These are phyloP conservation scores for Oreochromis niloticus DNA, from an alignment of 2,113 vertebrate genomes.

Conservation along the genomic window DNA sequence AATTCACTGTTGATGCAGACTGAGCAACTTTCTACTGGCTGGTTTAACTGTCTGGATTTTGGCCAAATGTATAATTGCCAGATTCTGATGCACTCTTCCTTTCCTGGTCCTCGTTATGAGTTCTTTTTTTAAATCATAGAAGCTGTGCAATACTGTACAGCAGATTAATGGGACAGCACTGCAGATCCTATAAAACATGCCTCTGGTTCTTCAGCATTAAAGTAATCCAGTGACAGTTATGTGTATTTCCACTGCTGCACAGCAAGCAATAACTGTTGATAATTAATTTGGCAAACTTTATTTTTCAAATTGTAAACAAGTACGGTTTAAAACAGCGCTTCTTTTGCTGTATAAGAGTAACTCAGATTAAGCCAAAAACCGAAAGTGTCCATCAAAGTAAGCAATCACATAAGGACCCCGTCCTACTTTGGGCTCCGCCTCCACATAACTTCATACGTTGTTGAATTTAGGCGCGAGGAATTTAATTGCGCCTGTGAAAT, in stretches of 20 bases:
- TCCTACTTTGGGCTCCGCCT: neutral
- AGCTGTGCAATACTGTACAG: neutral
- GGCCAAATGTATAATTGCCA: neutral
- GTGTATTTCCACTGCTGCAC: neutral
- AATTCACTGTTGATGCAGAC: neutral
- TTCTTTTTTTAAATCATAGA: neutral
- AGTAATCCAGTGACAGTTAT: neutral
- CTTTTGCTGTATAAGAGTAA: neutral
- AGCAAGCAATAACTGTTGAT: neutral
- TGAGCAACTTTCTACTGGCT: neutral
- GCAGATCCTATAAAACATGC: neutral
- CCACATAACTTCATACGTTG: neutral
- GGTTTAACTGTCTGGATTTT: neutral
- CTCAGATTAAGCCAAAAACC: neutral
- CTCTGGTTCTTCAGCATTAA: neutral
- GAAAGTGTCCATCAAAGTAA: neutral
- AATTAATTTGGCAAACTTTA: neutral
- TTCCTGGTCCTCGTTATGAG: neutral
- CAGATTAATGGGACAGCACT: neutral
- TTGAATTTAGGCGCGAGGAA: neutral
- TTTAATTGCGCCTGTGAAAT: neutral
- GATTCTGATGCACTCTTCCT: neutral
- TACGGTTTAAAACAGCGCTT: neutral
- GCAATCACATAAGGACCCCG: neutral
- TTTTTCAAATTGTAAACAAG: neutral